Conservation (phyloP, 2,888 invertebrate genomes). For the Amphiduros pacificus region DNA sequence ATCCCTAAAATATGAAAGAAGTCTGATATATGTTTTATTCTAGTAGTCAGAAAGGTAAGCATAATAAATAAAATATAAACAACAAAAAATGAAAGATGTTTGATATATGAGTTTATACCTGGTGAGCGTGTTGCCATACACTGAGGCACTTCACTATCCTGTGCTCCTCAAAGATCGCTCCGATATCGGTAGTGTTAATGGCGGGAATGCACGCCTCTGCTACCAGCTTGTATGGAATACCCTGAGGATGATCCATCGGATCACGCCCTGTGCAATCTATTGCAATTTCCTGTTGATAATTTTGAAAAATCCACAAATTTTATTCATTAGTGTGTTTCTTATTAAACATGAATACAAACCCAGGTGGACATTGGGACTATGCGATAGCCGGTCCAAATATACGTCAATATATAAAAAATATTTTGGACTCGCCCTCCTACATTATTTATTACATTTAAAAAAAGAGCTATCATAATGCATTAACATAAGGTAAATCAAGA, state of each 20-base stretch:
- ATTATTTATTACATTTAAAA: too few relatives aligned
- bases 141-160: constrained; percentile 55
- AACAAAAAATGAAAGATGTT: too few relatives aligned
- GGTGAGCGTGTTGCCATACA: constrained; percentile 49
- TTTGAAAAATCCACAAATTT: neutral
- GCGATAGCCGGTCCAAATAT: too few relatives aligned
- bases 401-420: too few relatives aligned
- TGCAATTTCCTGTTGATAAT: constrained; percentile 44
- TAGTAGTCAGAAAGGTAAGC: too few relatives aligned
- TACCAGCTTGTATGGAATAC: constrained; percentile 55
- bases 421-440: too few relatives aligned
- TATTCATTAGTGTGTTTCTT: neutral
- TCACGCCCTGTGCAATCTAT: constrained; percentile 58
- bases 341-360: too few relatives aligned
- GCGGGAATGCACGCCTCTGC: constrained; percentile 57
- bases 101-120: too few relatives aligned
- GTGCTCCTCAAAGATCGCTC: constrained; percentile 60
- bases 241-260: constrained; percentile 47
- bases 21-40: neutral
- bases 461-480: too few relatives aligned
- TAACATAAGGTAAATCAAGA: too few relatives aligned
- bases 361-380: too few relatives aligned
- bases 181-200: constrained; percentile 53
- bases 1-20: neutral
- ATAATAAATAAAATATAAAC: too few relatives aligned